phyloP scores from a whole-genome alignment of 2,797 vertebrate genomes.

The Champsocephalus gunnari region DNA sequence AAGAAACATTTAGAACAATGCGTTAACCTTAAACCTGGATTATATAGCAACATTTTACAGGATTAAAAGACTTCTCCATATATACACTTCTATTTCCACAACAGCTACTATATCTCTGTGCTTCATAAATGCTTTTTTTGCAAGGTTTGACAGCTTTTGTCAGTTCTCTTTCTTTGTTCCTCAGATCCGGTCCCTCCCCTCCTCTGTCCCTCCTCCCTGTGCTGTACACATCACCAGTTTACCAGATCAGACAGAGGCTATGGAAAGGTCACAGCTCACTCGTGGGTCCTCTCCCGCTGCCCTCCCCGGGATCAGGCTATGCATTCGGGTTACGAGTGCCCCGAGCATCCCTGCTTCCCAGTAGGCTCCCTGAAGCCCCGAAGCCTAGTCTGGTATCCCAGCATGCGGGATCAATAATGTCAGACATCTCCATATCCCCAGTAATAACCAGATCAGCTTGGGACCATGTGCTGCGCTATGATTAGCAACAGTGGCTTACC shows the following conservation, averaged over 20 bases:
- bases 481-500: constrained; percentile 70
- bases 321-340: constrained; percentile 31
- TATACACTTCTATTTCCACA: not conserved
- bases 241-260: constrained; percentile 55
- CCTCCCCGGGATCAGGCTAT: constrained; percentile 47
- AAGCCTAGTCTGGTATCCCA: constrained; percentile 67
- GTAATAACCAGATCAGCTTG: constrained; percentile 66
- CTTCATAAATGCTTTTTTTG: constrained; percentile 8
- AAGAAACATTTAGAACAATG: not conserved
- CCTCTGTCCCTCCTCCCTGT: constrained; percentile 35
- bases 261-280: constrained; percentile 72
- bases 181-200: not conserved
- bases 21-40: too few species aligned
- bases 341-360: constrained; percentile 43
- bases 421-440: constrained; percentile 72
- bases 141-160: constrained; percentile 17
- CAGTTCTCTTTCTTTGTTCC: constrained; percentile 21
- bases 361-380: constrained; percentile 39
- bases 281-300: constrained; percentile 58
- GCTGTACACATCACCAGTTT: constrained; percentile 36
- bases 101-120: not conserved
- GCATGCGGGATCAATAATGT: constrained; percentile 72
- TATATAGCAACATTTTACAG: not conserved
- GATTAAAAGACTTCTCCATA: not conserved
- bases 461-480: constrained; percentile 52